Evolutionary conservation across 1,140 invertebrate species (phyloP).

Genomic region (Leptestheria dahalacensis): DNA sequence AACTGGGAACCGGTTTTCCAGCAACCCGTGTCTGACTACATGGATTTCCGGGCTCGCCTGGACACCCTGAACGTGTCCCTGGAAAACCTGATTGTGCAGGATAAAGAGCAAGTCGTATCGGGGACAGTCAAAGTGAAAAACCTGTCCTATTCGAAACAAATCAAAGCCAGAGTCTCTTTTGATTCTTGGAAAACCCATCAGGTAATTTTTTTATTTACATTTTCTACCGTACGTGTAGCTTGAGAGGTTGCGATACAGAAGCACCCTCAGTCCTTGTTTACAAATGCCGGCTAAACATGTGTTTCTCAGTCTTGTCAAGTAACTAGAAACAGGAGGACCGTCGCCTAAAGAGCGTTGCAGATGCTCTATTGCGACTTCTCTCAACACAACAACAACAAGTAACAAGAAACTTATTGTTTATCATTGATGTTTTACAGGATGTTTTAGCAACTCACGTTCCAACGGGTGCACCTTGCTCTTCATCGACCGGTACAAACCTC

Average conservation of each 20-base stretch:
- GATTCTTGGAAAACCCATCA: slow-evolving; percentile 54
- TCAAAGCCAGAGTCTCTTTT: slow-evolving; percentile 57
- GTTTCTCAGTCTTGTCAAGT: no score
- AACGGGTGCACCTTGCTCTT: slow-evolving; percentile 17
- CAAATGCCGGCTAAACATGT: no score
- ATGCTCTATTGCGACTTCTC: no score
- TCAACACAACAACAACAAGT: no score
- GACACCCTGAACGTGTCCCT: slow-evolving; percentile 66
- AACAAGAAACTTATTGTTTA: not conserved
- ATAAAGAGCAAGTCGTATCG: slow-evolving; percentile 52
- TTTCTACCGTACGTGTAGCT: no score
- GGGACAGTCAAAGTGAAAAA: slow-evolving; percentile 92
- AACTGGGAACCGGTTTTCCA: slow-evolving; percentile 67
- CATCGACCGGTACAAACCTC: slow-evolving; percentile 24
- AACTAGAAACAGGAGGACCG: no score
- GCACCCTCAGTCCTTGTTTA: no score
- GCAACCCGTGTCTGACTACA: slow-evolving; percentile 85
- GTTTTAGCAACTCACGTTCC: slow-evolving; percentile 52
- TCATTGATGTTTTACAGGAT: slow-evolving; percentile 40
- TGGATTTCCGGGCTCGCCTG: slow-evolving; percentile 66
- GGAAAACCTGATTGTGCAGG: slow-evolving; percentile 83
- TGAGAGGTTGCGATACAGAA: no score
- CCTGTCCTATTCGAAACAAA: slow-evolving; percentile 68
- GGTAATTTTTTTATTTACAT: not conserved
- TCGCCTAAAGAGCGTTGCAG: no score